Percentiles rank a stretch among this genome's conserved stretches.
These are phyloP conservation scores for Hecatera dysodea DNA, from an alignment of 2,888 invertebrate genomes.

Conservation along the genomic window DNA sequence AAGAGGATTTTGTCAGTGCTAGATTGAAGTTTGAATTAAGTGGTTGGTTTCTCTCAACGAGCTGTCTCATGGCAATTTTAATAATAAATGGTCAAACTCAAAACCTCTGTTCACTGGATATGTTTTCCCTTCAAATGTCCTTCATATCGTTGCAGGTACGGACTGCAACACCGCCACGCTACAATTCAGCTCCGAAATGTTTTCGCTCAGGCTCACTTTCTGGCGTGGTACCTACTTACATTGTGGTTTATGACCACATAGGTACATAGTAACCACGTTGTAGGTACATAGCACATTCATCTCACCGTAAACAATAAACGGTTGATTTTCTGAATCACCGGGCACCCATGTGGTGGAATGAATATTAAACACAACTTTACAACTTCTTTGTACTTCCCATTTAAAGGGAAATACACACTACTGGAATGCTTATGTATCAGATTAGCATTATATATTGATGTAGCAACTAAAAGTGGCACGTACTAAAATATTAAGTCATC, in stretches of 20 bases:
- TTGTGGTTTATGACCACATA: background rate
- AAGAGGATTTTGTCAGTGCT: no score
- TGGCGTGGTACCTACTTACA: no score
- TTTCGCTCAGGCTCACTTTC: no score
- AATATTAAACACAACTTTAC: slow-evolving; percentile 47
- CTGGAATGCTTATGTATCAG: slow-evolving; percentile 38
- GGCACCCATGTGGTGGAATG: slow-evolving; percentile 47
- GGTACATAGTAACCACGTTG: background rate
- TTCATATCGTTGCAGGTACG: no score
- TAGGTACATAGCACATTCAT: background rate
- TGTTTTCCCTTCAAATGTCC: no score
- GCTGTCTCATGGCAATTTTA: no score
- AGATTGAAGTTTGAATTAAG: no score
- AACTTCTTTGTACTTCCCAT: slow-evolving; percentile 50
- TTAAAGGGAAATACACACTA: slow-evolving; percentile 55
- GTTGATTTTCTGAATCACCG: slow-evolving; percentile 59
- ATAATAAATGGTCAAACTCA: no score
- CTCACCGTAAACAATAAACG: slow-evolving; percentile 43
- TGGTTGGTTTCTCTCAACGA: no score
- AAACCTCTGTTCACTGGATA: no score
- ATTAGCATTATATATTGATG: background rate
- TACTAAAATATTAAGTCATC: background rate
- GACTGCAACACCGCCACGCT: no score
- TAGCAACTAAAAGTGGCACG: background rate
- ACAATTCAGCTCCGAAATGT: no score